Conservation (phyloP, 2,113 vertebrate species). For the Scomber colias region DNA sequence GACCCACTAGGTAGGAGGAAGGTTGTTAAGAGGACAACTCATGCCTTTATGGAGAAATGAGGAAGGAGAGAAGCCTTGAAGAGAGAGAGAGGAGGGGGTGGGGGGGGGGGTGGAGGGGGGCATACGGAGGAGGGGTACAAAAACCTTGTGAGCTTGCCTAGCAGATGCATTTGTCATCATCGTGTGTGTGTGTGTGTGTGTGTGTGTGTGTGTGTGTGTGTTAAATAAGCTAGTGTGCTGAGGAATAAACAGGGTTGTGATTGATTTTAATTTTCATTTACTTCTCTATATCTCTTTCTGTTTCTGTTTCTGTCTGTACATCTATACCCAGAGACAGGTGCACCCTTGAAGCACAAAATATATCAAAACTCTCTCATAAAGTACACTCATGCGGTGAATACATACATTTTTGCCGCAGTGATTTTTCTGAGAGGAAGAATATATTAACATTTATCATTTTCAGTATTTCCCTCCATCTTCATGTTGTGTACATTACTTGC, state of each 20-base stretch:
- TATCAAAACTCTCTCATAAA: background rate
- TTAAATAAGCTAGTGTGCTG: background rate
- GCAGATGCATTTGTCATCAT: slow-evolving; percentile 25
- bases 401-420: background rate
- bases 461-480: background rate
- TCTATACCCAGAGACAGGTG: slow-evolving; percentile 4
- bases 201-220: background rate
- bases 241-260: slow-evolving; percentile 11
- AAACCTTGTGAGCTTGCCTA: slow-evolving; percentile 3
- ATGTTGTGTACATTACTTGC: too few species aligned
- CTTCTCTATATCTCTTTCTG: background rate
- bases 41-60: slow-evolving; percentile 32
- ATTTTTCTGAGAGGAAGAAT: slow-evolving; percentile 7
- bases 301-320: background rate
- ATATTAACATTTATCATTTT: too few species aligned
- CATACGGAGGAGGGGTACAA: background rate
- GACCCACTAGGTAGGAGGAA: slow-evolving; percentile 42
- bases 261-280: slow-evolving; percentile 30
- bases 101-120: too few species aligned
- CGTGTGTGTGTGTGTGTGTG: background rate
- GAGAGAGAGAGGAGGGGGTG: background rate
- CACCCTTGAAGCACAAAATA: background rate
- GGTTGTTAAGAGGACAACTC: slow-evolving; percentile 39
- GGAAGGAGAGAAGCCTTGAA: slow-evolving; percentile 15
- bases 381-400: background rate